Percentiles rank a stretch among this genome's conserved stretches.
These are phyloP conservation scores for Presbytis comata DNA, from an alignment of 2,797 vertebrate genomes.

Conservation along the genomic window DNA sequence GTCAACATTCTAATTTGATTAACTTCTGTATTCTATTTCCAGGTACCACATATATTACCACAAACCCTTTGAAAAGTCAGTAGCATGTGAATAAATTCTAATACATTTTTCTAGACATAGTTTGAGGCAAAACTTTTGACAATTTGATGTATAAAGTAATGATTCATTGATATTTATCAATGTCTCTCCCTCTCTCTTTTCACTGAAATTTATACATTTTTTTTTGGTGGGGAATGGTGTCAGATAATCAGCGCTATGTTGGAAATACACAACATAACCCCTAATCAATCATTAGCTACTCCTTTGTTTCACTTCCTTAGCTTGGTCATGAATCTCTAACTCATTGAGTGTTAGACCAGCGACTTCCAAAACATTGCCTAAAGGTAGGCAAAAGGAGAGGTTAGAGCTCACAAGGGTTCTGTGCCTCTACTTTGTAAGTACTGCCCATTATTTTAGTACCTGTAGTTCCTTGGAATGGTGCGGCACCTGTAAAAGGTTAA, in stretches of 20 bases:
- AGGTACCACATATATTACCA: neutral
- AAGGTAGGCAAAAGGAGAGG: neutral
- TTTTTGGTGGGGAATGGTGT: neutral
- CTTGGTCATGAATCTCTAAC: neutral
- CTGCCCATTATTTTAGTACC: constrained; percentile 68
- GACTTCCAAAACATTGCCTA: neutral
- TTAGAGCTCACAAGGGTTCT: neutral
- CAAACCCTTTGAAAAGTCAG: constrained; percentile 7
- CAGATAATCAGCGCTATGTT: neutral
- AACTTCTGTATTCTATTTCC: constrained; percentile 13
- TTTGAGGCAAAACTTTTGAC: neutral
- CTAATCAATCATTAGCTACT: neutral
- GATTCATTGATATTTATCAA: neutral
- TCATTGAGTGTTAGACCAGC: neutral
- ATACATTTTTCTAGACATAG: neutral
- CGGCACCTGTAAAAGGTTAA: constrained; percentile 83
- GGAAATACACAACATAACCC: neutral
- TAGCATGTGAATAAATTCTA: neutral
- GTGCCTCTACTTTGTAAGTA: neutral
- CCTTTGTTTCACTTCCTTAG: neutral
- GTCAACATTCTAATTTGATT: neutral
- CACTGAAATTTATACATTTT: neutral
- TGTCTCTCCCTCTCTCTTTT: constrained; percentile 14
- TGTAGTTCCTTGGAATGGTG: constrained; percentile 64
- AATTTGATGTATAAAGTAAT: neutral